Evolutionary conservation across 2,888 invertebrate species (phyloP).

Genomic region (Philhelius pedissequus): DNA sequence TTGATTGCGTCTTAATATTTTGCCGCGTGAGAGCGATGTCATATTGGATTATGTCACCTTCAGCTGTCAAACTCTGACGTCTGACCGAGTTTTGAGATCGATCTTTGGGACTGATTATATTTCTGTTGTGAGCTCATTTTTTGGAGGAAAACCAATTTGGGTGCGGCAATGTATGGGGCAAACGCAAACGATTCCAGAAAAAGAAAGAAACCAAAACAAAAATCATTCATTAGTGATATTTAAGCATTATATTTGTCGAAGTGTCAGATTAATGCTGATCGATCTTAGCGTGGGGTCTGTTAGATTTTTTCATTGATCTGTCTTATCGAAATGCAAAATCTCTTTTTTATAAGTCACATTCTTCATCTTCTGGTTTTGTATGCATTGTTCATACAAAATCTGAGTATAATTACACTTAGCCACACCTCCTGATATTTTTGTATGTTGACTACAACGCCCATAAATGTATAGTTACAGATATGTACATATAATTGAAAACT

Average conservation of each 20-base stretch:
- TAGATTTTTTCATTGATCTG: slow-evolving; percentile 25
- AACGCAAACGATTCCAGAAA: background rate
- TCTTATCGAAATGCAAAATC: slow-evolving; percentile 29
- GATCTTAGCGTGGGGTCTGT: slow-evolving; percentile 56
- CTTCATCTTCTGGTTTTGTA: background rate
- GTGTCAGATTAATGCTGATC: slow-evolving; percentile 55
- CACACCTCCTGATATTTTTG: slow-evolving; percentile 24
- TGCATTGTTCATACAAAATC: background rate
- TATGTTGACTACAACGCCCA: background rate
- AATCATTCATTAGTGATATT: slow-evolving; percentile 22
- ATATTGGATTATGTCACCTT: slow-evolving; percentile 59
- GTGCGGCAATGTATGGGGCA: slow-evolving; percentile 25
- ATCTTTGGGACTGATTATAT: slow-evolving; percentile 42
- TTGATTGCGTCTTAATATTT: slow-evolving; percentile 21
- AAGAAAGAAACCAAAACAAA: background rate
- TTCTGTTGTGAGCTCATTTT: slow-evolving; percentile 25
- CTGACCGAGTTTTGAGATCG: slow-evolving; percentile 63
- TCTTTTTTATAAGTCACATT: background rate
- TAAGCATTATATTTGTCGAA: slow-evolving; percentile 37
- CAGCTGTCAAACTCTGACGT: slow-evolving; percentile 49
- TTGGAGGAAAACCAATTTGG: background rate
- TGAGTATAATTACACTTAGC: background rate
- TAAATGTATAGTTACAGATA: slow-evolving; percentile 2
- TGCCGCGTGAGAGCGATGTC: slow-evolving; percentile 35
- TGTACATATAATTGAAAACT: slow-evolving; percentile 44